phyloP scores from a whole-genome alignment of 2,888 invertebrate genomes.

The Dorcus parallelipipedus region DNA sequence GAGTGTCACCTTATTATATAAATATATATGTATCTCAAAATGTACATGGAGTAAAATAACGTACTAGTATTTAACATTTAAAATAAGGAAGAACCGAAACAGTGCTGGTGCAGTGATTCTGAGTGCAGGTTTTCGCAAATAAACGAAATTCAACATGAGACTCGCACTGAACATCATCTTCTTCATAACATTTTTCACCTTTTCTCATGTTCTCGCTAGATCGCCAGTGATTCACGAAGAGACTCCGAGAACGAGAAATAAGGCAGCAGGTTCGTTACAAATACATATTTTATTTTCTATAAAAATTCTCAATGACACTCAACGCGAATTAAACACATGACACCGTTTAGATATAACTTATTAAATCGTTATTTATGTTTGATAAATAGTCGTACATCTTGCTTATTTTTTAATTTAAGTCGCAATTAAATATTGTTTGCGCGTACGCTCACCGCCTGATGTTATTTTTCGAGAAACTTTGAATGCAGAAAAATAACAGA shows the following conservation, averaged over 20 bases:
- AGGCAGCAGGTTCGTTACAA: slow-evolving; percentile 38
- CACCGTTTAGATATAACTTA: too few relatives aligned
- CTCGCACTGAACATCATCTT: slow-evolving; percentile 1
- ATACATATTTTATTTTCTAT: too few relatives aligned
- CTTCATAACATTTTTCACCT: not conserved
- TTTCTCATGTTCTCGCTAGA: slow-evolving; percentile 29
- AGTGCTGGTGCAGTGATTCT: not conserved
- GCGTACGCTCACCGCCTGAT: not conserved
- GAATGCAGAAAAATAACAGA: too few relatives aligned
- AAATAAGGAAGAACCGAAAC: not conserved
- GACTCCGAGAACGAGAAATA: slow-evolving; percentile 37
- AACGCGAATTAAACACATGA: too few relatives aligned
- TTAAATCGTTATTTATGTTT: too few relatives aligned
- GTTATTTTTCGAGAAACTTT: too few relatives aligned
- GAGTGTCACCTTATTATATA: slow-evolving; percentile 30
- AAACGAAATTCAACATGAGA: not conserved
- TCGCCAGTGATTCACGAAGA: slow-evolving; percentile 42
- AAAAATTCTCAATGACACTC: too few relatives aligned
- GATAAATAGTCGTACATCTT: too few relatives aligned
- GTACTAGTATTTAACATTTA: slow-evolving; percentile 13
- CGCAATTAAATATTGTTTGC: slow-evolving; percentile 10
- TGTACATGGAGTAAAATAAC: slow-evolving; percentile 3
- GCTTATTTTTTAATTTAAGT: slow-evolving; percentile 17
- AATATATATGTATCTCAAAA: slow-evolving; percentile 11
- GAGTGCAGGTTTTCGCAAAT: not conserved